These are phyloP conservation scores for Sphaerophoria rueppellii DNA, from an alignment of 2,888 invertebrate genomes.

Conservation along the genomic window DNA sequence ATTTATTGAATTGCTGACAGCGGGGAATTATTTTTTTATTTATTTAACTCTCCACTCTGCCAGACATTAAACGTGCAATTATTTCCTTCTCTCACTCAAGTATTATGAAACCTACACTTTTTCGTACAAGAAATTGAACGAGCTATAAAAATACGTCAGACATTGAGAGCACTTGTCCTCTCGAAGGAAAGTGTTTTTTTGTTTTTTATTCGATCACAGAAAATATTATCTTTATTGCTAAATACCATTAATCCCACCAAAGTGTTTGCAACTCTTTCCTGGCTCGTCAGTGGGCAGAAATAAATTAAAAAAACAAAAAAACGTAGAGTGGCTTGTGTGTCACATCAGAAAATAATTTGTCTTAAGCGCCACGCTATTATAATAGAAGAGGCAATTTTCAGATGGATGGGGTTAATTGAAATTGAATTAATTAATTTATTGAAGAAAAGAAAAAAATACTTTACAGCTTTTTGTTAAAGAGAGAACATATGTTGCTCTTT, in stretches of 20 bases:
- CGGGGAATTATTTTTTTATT: background rate
- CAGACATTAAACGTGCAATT: background rate
- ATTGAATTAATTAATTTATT: slow-evolving; percentile 10
- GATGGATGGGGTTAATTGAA: slow-evolving; percentile 2
- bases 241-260: slow-evolving; percentile 11
- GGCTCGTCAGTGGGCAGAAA: no score
- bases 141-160: background rate
- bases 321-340: slow-evolving; percentile 5
- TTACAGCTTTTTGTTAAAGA: background rate
- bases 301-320: background rate
- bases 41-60: background rate
- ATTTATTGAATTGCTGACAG: slow-evolving; percentile 17
- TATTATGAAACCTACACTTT: background rate
- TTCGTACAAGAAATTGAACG: background rate
- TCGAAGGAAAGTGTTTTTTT: background rate
- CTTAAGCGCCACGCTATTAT: background rate
- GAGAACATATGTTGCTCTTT: background rate
- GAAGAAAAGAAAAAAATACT: background rate
- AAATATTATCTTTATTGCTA: background rate
- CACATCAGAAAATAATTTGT: background rate
- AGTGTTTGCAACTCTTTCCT: background rate
- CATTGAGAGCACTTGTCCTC: slow-evolving; percentile 1
- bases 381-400: background rate
- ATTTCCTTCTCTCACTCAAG: background rate
- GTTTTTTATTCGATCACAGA: background rate